phyloP scores from a whole-genome alignment of 2,888 invertebrate species.

The Dromius quadrimaculatus region DNA sequence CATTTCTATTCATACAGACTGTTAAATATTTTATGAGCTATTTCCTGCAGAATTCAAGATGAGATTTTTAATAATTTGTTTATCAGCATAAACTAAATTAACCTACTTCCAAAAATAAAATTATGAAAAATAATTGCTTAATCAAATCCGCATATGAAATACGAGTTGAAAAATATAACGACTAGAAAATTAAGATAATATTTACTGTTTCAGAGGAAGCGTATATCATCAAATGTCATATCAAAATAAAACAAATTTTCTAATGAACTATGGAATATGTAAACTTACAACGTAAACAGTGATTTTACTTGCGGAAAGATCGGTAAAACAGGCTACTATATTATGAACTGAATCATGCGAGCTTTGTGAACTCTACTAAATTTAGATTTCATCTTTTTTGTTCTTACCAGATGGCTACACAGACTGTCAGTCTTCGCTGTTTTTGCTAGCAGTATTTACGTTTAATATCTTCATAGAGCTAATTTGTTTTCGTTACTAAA shows the following conservation, averaged over 20 bases:
- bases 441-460: conserved; percentile 31
- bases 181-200: conserved; percentile 15
- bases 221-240: conserved; percentile 23
- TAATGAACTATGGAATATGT: not conserved
- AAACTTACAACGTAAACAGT: not conserved
- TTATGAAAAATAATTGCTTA: conserved; percentile 28
- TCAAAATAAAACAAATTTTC: conserved; percentile 6
- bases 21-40: conserved; percentile 6
- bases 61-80: conserved; percentile 22
- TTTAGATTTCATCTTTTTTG: conserved; percentile 28
- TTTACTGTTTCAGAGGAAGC: conserved; percentile 20
- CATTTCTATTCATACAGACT: not conserved
- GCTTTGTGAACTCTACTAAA: conserved; percentile 12
- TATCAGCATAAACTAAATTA: not conserved
- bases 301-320: conserved; percentile 18
- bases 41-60: not conserved
- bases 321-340: not conserved
- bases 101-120: conserved; percentile 33
- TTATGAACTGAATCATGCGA: conserved; percentile 2
- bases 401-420: conserved; percentile 28
- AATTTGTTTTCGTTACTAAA: conserved; percentile 45
- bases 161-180: conserved; percentile 14
- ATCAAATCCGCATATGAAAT: not conserved
- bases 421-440: conserved; percentile 3
- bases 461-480: conserved; percentile 43